Conservation (phyloP, 2,888 invertebrate genomes). For the Cotesia congregata region DNA sequence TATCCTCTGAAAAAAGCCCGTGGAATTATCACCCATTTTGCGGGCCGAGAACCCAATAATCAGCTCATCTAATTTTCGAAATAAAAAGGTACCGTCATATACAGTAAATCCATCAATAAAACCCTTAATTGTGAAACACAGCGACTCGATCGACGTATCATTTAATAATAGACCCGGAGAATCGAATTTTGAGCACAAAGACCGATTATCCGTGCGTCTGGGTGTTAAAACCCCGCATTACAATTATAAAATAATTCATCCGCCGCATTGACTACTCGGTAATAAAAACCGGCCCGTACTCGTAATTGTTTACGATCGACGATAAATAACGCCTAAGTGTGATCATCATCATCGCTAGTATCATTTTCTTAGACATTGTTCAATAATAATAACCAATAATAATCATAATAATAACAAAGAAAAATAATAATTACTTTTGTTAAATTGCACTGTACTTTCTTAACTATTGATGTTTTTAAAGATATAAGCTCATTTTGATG, state of each 20-base stretch:
- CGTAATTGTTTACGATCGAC: conserved; percentile 11
- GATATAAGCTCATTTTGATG: no score
- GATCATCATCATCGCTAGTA: background rate
- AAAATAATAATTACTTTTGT: no score
- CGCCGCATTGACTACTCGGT: conserved; percentile 12
- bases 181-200: conserved; percentile 42
- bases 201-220: conserved; percentile 39
- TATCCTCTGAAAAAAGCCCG: background rate
- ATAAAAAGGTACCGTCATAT: background rate
- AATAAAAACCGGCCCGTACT: conserved; percentile 3
- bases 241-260: conserved; percentile 52
- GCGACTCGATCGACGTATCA: conserved; percentile 25
- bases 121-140: conserved; percentile 58
- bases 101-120: conserved; percentile 56
- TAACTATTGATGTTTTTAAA: no score
- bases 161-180: conserved; percentile 46
- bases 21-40: background rate
- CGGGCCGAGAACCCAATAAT: background rate
- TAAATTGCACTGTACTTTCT: no score
- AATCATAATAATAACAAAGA: no score
- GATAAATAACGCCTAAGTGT: conserved; percentile 6
- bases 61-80: background rate
- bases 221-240: conserved; percentile 36
- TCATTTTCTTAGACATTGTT: background rate
- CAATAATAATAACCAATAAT: background rate